Base-by-base conservation (phyloP, 2,113 vertebrate genomes). In the Origma solitaria region DNA sequence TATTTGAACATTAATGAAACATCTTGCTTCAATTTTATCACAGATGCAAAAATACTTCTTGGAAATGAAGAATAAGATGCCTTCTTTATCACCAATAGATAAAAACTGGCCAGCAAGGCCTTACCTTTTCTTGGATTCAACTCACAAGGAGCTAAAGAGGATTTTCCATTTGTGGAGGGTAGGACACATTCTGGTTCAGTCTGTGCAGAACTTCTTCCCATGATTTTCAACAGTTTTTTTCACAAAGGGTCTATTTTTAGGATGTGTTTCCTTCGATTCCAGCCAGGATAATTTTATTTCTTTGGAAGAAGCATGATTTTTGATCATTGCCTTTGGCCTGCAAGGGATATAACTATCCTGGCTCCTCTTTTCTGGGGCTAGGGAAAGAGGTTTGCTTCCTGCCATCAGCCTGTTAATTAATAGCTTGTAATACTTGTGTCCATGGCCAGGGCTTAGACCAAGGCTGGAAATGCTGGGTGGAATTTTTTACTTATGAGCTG, bases 101-200 rank as follows among this genome's bases (percentile, higher is more conserved):
- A 98, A 98, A 96, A 99, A 97, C 88, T 99, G 99, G 99, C 99
- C 99, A 13, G 93, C 97, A 1, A 98, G 98, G 94, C 98, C 98
- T 57, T 99, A 99, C 97, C 92, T 98, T 37, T 99, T 99, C 97
- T 96, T 99, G 97, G 99, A 99, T 69, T 97, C 97, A 38, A 98
- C 98, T 77, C 99, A 99, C 96, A 98, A 98, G 60, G 98, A 99
- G 57, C 98, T 99, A 47, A 98, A 98, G 91, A 98, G 98, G 90
- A 99, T 99, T 97, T 99, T 99, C 97, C 99, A 99, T 92, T 96
- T 99, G 93, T 99, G 99, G 99, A 98, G 99, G 99, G 99, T 99
- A 98, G 95, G 94, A 45, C 33, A 10, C 25, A 13, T 73, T 62
- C 45, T 79, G 69, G 16, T 49, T 28, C 35, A 84, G 61, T 75